Evolutionary conservation across 2,888 invertebrate species (phyloP).

Genomic region (Thymelicus acteon): DNA sequence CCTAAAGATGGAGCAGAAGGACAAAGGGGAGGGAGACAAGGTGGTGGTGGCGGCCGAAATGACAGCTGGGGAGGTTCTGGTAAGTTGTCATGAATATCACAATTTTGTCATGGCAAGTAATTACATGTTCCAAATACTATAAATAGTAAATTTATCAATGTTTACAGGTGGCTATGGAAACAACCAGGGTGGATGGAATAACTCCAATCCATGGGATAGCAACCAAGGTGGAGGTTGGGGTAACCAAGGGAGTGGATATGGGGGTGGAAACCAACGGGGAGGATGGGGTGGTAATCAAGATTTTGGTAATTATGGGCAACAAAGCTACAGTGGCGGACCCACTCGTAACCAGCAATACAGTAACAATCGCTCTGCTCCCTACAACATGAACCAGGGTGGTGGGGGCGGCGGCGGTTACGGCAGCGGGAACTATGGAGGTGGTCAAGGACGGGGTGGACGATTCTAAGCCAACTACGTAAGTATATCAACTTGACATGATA

Average conservation of each 20-base stretch:
- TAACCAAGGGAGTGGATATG: constrained; percentile 50
- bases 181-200: constrained; percentile 80
- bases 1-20: constrained; percentile 90
- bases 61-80: constrained; percentile 71
- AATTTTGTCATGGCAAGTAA: too few relatives aligned
- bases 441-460: constrained; percentile 59
- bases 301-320: constrained; percentile 92
- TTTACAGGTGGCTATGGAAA: constrained; percentile 78
- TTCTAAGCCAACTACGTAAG: constrained; percentile 66
- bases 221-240: constrained; percentile 62
- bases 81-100: constrained; percentile 32
- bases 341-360: constrained; percentile 90
- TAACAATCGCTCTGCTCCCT: constrained; percentile 88
- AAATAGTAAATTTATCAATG: neutral
- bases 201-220: constrained; percentile 78
- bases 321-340: constrained; percentile 94
- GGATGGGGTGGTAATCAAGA: constrained; percentile 86
- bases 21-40: constrained; percentile 80
- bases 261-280: constrained; percentile 56
- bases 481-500: constrained; percentile 46
- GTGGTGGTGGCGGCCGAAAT: constrained; percentile 69
- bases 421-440: constrained; percentile 63
- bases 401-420: constrained; percentile 76
- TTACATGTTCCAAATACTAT: neutral
- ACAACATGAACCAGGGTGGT: constrained; percentile 88